Evolutionary conservation across 2,113 vertebrate genomes (phyloP).

Genomic region (Ancistrus triradiatus): DNA sequence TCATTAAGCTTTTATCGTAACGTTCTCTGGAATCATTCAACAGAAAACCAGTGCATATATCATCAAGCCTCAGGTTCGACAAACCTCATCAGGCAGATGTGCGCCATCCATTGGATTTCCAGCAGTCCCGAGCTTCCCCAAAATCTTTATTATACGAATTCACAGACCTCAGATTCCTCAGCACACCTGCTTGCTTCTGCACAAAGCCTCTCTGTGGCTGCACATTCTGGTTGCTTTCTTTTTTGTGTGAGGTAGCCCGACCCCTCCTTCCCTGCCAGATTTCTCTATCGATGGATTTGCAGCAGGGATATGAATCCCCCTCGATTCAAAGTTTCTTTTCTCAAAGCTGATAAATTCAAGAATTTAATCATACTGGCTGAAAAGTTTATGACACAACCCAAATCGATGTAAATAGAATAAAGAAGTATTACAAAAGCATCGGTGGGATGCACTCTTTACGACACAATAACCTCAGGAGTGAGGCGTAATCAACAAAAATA

Average conservation of each 20-base stretch:
- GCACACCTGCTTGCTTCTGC: constrained; percentile 16
- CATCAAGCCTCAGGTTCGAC: constrained; percentile 7
- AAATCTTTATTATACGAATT: not conserved
- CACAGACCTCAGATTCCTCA: not conserved
- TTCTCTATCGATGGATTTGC: constrained; percentile 36
- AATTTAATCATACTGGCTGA: not conserved
- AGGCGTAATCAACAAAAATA: too few relatives aligned
- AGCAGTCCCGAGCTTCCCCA: constrained; percentile 13
- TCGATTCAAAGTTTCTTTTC: constrained; percentile 10
- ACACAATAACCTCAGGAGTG: too few relatives aligned
- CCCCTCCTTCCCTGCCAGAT: constrained; percentile 39
- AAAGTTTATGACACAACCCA: too few relatives aligned
- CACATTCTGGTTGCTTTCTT: constrained; percentile 36
- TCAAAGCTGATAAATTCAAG: not conserved
- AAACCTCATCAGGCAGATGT: not conserved
- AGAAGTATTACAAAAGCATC: too few relatives aligned
- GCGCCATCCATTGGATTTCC: too few relatives aligned
- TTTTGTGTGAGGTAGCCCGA: constrained; percentile 43
- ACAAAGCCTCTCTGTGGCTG: constrained; percentile 33
- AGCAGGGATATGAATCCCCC: constrained; percentile 33
- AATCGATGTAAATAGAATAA: too few relatives aligned
- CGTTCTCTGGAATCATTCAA: not conserved
- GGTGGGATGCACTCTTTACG: too few relatives aligned
- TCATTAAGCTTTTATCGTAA: constrained; percentile 1
- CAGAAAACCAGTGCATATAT: constrained; percentile 1